A percentile compares a stretch with the other conserved stretches of the same genome.
Evolutionary conservation across 2,888 invertebrate genomes (phyloP).

Genomic region (Xestobium rufovillosum): DNA sequence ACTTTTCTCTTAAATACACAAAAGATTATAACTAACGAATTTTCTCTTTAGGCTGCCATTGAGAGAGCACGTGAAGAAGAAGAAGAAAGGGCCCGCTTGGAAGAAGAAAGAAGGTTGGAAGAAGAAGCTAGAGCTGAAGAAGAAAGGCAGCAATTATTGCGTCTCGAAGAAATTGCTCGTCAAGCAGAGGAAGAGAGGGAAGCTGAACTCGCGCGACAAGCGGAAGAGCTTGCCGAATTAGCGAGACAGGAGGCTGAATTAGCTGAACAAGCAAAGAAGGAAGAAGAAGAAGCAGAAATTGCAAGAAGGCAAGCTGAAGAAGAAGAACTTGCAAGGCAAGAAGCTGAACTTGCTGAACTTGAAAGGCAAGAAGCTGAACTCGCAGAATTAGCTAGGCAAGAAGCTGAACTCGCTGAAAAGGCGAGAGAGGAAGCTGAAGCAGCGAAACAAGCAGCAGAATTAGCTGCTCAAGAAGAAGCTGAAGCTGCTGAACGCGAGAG

Average conservation of each 20-base stretch:
- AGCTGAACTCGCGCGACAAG: constrained; percentile 60
- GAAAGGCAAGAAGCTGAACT: constrained; percentile 53
- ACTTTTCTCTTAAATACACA: constrained; percentile 15
- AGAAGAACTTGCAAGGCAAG: constrained; percentile 40
- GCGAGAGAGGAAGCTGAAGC: constrained; percentile 49
- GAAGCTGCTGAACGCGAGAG: constrained; percentile 54
- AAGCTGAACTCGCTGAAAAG: constrained; percentile 56
- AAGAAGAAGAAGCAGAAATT: constrained; percentile 46
- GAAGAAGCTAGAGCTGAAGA: constrained; percentile 41
- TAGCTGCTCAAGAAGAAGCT: constrained; percentile 51
- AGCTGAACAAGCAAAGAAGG: constrained; percentile 50
- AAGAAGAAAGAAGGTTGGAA: constrained; percentile 44
- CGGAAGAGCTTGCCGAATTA: constrained; percentile 42
- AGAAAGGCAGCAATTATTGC: constrained; percentile 44
- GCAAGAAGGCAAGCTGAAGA: constrained; percentile 42
- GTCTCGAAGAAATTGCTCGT: constrained; percentile 52
- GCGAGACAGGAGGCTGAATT: constrained; percentile 57
- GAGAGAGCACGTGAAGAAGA: constrained; percentile 48
- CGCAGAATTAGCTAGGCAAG: constrained; percentile 43
- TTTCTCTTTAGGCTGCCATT: constrained; percentile 42
- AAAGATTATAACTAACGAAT: too few species aligned
- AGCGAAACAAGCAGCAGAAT: constrained; percentile 51
- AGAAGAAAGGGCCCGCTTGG: constrained; percentile 46
- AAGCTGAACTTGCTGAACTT: constrained; percentile 46
- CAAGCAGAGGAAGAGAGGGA: constrained; percentile 58